These are phyloP conservation scores for Anser brachyrhynchus DNA, from an alignment of 2,113 vertebrate species.

Conservation along the genomic window DNA sequence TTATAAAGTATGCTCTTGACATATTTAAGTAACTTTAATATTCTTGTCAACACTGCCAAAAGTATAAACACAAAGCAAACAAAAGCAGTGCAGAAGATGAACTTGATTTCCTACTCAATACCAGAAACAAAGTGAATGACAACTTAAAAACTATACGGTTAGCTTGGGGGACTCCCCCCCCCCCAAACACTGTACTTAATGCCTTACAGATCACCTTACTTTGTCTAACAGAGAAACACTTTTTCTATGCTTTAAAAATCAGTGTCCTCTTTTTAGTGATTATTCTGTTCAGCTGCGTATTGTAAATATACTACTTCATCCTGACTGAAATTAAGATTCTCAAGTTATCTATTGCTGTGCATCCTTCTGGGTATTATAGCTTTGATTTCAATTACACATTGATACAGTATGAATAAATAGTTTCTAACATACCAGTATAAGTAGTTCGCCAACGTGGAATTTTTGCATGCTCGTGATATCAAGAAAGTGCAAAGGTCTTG, in stretches of 20 bases:
- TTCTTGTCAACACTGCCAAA: neutral
- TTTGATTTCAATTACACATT: neutral
- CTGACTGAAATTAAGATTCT: neutral
- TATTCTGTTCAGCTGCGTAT: neutral
- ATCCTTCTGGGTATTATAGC: neutral
- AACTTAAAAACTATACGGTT: neutral
- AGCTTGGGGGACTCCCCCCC: neutral
- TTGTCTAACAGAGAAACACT: neutral
- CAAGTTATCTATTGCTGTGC: neutral
- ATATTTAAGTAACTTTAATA: neutral
- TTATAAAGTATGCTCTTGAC: neutral
- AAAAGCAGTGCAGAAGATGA: neutral
- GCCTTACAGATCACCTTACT: neutral
- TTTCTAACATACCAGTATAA: conserved; percentile 91
- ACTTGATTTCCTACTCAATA: neutral
- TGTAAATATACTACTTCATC: neutral
- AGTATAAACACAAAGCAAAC: neutral
- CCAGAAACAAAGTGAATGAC: neutral
- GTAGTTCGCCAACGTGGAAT: conserved; percentile 96
- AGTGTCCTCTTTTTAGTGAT: neutral
- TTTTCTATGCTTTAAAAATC: neutral
- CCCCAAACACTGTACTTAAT: neutral
- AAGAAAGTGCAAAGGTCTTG: conserved; percentile 97
- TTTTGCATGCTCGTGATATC: conserved; percentile 97
- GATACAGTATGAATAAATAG: neutral